phyloP scores from a whole-genome alignment of 2,797 vertebrate genomes.

The Babyrousa celebensis region DNA sequence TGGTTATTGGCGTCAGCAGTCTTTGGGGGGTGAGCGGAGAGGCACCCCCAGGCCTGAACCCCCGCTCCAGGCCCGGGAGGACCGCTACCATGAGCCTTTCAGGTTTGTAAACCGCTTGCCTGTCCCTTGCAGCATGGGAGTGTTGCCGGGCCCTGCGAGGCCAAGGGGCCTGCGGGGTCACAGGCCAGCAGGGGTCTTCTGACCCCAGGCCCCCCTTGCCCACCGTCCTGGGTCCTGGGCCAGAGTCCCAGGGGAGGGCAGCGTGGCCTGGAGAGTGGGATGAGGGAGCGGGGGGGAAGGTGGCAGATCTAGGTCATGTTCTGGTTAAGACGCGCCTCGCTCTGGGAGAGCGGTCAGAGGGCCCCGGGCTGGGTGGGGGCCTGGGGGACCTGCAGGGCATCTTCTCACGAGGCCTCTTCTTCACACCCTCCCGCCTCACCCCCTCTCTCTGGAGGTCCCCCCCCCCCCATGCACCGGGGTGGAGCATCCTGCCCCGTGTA shows the following conservation, averaged over 20 bases:
- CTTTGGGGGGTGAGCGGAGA: not conserved
- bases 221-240: not conserved
- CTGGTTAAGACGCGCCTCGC: not conserved
- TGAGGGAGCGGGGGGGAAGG: too few species aligned
- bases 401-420: not conserved
- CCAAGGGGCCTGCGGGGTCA: not conserved
- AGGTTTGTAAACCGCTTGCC: too few species aligned
- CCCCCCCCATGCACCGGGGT: accelerated
- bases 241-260: not conserved
- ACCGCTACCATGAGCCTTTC: accelerated
- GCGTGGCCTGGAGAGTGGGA: not conserved
- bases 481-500: accelerated
- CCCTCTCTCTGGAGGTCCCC: not conserved
- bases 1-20: too few species aligned
- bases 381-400: not conserved
- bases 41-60: not conserved
- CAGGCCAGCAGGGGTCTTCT: not conserved
- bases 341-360: not conserved
- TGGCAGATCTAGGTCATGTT: not conserved
- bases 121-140: accelerated
- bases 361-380: not conserved
- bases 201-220: not conserved
- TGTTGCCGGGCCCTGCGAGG: not conserved
- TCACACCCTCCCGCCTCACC: accelerated
- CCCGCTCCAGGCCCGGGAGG: not conserved